A percentile compares a stretch with the other conserved stretches of the same genome.
Evolutionary conservation across 2,888 invertebrate genomes (phyloP).

Genomic region (Scrobipalpa costella): DNA sequence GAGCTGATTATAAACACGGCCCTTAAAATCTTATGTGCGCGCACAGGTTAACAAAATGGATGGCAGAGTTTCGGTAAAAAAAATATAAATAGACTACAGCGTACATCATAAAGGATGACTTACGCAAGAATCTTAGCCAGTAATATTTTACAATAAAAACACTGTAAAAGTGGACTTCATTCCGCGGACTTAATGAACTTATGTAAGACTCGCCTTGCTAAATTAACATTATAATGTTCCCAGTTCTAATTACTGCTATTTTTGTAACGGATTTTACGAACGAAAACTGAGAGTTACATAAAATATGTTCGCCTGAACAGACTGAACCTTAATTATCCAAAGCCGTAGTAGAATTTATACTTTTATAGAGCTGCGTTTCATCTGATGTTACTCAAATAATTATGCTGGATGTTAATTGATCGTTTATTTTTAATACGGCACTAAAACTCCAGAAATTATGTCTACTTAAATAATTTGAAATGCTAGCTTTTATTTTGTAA

Average conservation of each 20-base stretch:
- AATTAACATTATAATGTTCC: neutral
- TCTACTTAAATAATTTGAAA: no score
- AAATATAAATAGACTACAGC: no score
- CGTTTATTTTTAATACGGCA: neutral
- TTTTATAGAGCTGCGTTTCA: neutral
- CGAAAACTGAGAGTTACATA: neutral
- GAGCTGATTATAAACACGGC: no score
- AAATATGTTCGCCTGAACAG: neutral
- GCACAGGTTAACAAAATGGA: no score
- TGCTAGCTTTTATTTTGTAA: no score
- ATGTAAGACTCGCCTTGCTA: conserved; percentile 4
- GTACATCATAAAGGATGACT: neutral
- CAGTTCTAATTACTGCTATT: neutral
- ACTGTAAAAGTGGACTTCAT: neutral
- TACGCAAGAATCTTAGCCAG: neutral
- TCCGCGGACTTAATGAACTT: conserved; percentile 16
- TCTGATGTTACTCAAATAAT: neutral
- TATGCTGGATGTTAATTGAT: conserved; percentile 10
- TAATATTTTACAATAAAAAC: neutral
- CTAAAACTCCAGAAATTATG: neutral
- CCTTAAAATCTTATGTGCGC: no score
- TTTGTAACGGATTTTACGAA: neutral
- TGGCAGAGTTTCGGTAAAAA: no score
- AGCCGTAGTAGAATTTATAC: neutral
- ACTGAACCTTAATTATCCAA: neutral